Conservation (phyloP, 2,888 invertebrate species). For the Sarcophaga subvicina region DNA sequence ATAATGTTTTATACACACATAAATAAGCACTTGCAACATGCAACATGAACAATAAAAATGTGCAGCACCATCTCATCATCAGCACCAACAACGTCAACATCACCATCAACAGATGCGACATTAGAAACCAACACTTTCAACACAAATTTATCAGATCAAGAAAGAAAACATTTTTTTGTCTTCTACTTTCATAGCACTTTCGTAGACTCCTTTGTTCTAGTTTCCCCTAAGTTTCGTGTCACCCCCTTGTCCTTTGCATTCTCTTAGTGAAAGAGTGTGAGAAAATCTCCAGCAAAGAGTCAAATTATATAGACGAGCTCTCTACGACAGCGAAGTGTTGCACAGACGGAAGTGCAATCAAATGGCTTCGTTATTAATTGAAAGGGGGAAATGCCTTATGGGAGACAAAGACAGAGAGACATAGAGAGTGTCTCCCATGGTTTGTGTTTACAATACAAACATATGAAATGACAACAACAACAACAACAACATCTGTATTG, state of each 20-base stretch:
- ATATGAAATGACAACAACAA: not conserved
- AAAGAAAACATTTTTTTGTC: conserved; percentile 10
- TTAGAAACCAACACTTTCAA: conserved; percentile 50
- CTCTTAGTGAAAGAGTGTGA: conserved; percentile 44
- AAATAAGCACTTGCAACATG: not conserved
- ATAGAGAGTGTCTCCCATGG: conserved; percentile 49
- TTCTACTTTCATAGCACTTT: conserved; percentile 25
- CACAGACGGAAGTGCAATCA: conserved; percentile 51
- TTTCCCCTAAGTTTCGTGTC: no score
- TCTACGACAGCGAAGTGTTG: not conserved
- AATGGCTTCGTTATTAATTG: conserved; percentile 28
- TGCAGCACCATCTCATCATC: conserved; percentile 16
- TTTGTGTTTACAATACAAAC: conserved; percentile 27
- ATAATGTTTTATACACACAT: conserved; percentile 35
- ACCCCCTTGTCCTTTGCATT: not conserved
- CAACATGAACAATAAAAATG: conserved; percentile 8
- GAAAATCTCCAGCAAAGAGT: conserved; percentile 41
- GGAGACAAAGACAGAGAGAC: not conserved
- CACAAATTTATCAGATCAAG: conserved; percentile 58
- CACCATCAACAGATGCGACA: conserved; percentile 65
- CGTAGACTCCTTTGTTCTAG: conserved; percentile 4
- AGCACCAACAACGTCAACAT: conserved; percentile 29
- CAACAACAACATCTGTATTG: conserved; percentile 1
- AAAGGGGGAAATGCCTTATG: conserved; percentile 25
- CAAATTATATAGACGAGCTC: conserved; percentile 31